Base-by-base conservation (phyloP, 2,113 vertebrate species). In the Chroicocephalus ridibundus region DNA sequence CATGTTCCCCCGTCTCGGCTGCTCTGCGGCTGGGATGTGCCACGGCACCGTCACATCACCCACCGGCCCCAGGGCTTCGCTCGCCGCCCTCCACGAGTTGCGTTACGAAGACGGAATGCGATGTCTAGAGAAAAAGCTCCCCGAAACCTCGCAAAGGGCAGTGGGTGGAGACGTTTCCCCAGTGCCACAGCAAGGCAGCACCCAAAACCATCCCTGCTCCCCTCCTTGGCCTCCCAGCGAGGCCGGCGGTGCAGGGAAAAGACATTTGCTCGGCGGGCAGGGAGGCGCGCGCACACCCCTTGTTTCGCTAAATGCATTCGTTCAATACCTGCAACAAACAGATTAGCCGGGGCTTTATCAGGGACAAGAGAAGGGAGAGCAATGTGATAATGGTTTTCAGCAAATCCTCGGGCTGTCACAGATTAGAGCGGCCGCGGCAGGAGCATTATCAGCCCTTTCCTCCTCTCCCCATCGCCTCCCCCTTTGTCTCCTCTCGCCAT, bases 311-410 rank as follows among this genome's bases (percentile, higher is more conserved):
- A 98, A 99, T 98, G 99, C 98, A 97, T 99, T 98, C 98, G 98
- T 98, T 99, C 98, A 98, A 99, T 99, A 98, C 98, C 98, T 99
- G 98, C 98, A 99, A 99, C 99, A 99, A 99, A 99, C 99, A 99
- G 99, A 99, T 99, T 99, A 99, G 98, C 98, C 85, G 77, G 96
- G 97, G 98, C 98, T 98, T 99, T 99, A 99, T 99, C 99, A 97
- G 98, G 98, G 98, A 98, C 98, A 98, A 98, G 98, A 98, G 98
- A 98, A 94, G 92, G 86, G 96, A 96, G 94, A 93, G 96, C 94
- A 90, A 98, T 97, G 98, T 99, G 99, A 99, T 99, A 99, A 99
- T 99, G 99, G 99, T 98, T 99, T 99, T 98, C 99, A 99, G 98
- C 99, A 98, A 98, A 99, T 99, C 98, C 98, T 98, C 97, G 58